Percentiles rank a stretch among this genome's conserved stretches.
phyloP scores from a whole-genome alignment of 2,797 vertebrate genomes.

The Danio aesculapii region DNA sequence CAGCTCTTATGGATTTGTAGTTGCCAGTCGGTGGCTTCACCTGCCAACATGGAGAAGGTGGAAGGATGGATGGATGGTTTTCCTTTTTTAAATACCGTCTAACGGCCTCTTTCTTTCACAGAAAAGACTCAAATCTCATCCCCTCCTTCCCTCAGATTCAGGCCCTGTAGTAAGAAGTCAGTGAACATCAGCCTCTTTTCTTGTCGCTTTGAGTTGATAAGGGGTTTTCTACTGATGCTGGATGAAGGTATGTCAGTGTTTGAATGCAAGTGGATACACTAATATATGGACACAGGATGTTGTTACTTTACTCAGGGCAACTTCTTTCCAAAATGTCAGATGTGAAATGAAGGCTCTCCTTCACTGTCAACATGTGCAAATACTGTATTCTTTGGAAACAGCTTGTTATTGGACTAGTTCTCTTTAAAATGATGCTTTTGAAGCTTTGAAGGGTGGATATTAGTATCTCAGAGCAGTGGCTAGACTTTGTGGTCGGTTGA shows the following conservation, averaged over 20 bases:
- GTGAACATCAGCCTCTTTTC: constrained; percentile 8
- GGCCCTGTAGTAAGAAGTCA: constrained; percentile 6
- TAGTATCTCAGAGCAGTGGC: no score
- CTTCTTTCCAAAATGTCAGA: constrained; percentile 18
- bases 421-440: not conserved
- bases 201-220: constrained; percentile 10
- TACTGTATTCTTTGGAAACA: no score
- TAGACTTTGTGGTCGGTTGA: no score
- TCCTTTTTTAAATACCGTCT: constrained; percentile 11
- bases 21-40: constrained; percentile 48
- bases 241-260: not conserved
- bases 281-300: constrained; percentile 1
- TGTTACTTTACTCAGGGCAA: constrained; percentile 33
- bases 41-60: constrained; percentile 56
- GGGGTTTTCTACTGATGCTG: not conserved
- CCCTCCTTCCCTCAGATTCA: constrained; percentile 5
- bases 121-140: constrained; percentile 21
- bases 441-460: not conserved
- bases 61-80: constrained; percentile 26
- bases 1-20: constrained; percentile 52
- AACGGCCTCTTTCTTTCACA: constrained; percentile 20
- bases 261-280: not conserved
- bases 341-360: not conserved
- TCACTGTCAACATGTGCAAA: not conserved
- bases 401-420: not conserved